Evolutionary conservation across 2,888 invertebrate species (phyloP).

Genomic region (Heteromurus nitidus): DNA sequence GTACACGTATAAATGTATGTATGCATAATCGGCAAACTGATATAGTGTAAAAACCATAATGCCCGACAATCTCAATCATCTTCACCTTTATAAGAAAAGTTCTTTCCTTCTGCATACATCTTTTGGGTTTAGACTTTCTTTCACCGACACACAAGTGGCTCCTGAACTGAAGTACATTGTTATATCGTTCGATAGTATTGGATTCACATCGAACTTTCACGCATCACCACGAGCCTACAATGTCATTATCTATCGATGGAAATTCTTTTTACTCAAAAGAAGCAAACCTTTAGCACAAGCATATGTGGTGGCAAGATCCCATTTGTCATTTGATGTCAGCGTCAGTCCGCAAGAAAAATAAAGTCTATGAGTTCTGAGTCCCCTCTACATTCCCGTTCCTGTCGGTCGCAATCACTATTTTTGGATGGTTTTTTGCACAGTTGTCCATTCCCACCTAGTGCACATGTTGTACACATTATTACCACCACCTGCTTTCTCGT

Average conservation of each 20-base stretch:
- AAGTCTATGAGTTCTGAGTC: not conserved
- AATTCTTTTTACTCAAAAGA: not conserved
- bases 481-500: not conserved
- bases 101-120: no score
- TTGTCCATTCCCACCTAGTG: not conserved
- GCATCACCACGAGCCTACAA: not conserved
- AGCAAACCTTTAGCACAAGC: slow-evolving; percentile 19
- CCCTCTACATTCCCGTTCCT: not conserved
- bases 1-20: no score
- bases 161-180: no score
- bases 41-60: no score
- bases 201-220: not conserved
- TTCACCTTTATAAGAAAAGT: no score
- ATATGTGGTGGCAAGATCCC: slow-evolving; percentile 21
- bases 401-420: not conserved
- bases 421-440: no score
- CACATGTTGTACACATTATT: not conserved
- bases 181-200: slow-evolving; percentile 11
- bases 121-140: no score
- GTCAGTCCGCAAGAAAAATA: slow-evolving; percentile 25
- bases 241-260: slow-evolving; percentile 33
- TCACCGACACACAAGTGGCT: slow-evolving; percentile 11
- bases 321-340: slow-evolving; percentile 43
- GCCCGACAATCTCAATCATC: no score
- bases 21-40: no score